Evolutionary conservation across 2,113 vertebrate genomes (phyloP).

Genomic region (Crotalus horridus): DNA sequence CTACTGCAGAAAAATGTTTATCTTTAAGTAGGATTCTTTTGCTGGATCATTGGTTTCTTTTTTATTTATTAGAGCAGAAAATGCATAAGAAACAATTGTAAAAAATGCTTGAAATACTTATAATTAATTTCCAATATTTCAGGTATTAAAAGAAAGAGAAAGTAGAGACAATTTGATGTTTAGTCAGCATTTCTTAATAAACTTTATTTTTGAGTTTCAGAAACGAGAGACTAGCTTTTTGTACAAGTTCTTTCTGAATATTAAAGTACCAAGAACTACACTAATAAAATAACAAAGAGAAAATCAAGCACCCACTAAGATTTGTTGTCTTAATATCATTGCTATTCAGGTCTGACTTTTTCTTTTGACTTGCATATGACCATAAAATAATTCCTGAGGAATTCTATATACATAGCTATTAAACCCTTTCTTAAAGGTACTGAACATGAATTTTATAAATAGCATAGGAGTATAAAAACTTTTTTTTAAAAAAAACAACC

Average conservation of each 20-base stretch:
- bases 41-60: conserved; percentile 41
- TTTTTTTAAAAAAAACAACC: not conserved
- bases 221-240: not conserved
- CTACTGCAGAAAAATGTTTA: conserved; percentile 38
- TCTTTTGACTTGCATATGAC: not conserved
- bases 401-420: not conserved
- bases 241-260: not conserved
- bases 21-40: conserved; percentile 52
- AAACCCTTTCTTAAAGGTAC: not conserved
- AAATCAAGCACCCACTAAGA: not conserved
- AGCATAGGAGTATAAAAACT: not conserved
- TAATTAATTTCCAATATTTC: not conserved
- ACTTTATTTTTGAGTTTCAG: not conserved
- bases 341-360: not conserved
- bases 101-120: conserved; percentile 21
- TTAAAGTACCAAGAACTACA: not conserved
- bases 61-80: conserved; percentile 47
- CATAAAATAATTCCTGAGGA: not conserved
- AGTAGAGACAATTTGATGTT: not conserved
- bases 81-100: conserved; percentile 23
- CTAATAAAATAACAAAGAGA: not conserved
- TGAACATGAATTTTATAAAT: not conserved
- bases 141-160: conserved; percentile 14
- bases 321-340: not conserved
- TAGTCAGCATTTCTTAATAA: not conserved